Evolutionary conservation across 2,888 invertebrate species (phyloP).

Genomic region (Andrena hattorfiana): DNA sequence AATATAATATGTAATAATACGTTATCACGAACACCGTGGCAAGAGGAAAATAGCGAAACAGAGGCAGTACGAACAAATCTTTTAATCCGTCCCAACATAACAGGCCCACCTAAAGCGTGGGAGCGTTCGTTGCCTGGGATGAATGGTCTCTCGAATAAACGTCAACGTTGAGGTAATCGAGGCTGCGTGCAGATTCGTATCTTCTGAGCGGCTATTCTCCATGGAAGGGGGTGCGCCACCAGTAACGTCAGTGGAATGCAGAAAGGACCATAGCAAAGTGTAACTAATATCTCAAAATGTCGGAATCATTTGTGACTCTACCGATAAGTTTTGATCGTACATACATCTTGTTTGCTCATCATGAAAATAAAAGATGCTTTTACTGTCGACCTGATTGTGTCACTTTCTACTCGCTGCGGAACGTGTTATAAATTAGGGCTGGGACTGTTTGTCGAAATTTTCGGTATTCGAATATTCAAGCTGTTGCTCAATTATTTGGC

Average conservation of each 20-base stretch:
- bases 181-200: slow-evolving; percentile 53
- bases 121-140: slow-evolving; percentile 7
- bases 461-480: too few relatives aligned
- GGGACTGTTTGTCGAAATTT: too few relatives aligned
- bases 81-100: not conserved
- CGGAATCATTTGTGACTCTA: slow-evolving; percentile 43
- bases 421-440: too few relatives aligned
- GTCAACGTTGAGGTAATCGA: slow-evolving; percentile 40
- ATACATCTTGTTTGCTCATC: slow-evolving; percentile 3
- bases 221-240: slow-evolving; percentile 57
- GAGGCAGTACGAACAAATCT: not conserved
- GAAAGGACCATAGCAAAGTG: slow-evolving; percentile 70
- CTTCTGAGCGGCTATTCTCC: slow-evolving; percentile 43
- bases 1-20: too few relatives aligned
- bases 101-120: not conserved
- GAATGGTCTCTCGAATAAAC: slow-evolving; percentile 42
- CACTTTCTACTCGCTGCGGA: not conserved
- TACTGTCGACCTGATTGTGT: not conserved
- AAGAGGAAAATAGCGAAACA: not conserved
- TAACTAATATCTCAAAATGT: slow-evolving; percentile 68
- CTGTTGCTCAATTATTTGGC: too few relatives aligned
- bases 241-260: slow-evolving; percentile 73
- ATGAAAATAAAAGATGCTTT: not conserved
- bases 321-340: slow-evolving; percentile 12
- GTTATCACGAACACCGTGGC: not conserved